Evolutionary conservation across 2,113 vertebrate species (phyloP).

Genomic region (Cettia cetti): DNA sequence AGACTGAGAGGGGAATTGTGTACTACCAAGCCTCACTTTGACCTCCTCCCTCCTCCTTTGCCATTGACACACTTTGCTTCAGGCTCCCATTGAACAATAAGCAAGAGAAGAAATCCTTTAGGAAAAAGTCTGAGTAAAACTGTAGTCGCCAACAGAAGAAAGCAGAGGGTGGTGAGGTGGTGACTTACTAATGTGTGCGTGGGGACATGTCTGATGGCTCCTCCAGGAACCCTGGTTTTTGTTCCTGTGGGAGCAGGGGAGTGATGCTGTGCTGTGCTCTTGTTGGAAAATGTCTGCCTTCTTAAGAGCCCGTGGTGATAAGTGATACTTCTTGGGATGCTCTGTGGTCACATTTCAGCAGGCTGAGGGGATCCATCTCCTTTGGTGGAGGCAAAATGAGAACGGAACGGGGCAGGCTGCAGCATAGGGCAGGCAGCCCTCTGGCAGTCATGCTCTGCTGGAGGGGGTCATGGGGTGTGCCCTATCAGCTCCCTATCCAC

Average conservation of each 20-base stretch:
- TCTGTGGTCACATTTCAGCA: background rate
- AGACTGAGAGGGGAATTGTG: background rate
- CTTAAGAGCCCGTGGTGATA: background rate
- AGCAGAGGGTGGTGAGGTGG: background rate
- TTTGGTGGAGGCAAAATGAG: background rate
- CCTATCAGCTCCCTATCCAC: background rate
- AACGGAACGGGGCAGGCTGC: rapidly evolving
- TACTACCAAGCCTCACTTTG: rapidly evolving
- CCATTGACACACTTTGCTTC: background rate
- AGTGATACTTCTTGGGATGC: background rate
- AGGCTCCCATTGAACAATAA: background rate
- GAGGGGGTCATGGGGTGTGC: background rate
- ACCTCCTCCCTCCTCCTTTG: background rate
- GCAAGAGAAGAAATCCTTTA: background rate
- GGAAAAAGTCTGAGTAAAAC: background rate
- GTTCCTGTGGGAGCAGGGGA: background rate
- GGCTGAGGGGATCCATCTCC: background rate
- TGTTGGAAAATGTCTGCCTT: background rate
- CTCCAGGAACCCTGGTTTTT: background rate
- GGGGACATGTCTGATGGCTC: background rate
- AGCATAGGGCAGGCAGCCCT: background rate
- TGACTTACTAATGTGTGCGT: background rate
- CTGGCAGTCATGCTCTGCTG: background rate
- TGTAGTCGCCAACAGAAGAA: background rate
- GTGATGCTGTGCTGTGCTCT: background rate